These are phyloP conservation scores for Todus mexicanus DNA, from an alignment of 2,797 vertebrate species.

Conservation along the genomic window DNA sequence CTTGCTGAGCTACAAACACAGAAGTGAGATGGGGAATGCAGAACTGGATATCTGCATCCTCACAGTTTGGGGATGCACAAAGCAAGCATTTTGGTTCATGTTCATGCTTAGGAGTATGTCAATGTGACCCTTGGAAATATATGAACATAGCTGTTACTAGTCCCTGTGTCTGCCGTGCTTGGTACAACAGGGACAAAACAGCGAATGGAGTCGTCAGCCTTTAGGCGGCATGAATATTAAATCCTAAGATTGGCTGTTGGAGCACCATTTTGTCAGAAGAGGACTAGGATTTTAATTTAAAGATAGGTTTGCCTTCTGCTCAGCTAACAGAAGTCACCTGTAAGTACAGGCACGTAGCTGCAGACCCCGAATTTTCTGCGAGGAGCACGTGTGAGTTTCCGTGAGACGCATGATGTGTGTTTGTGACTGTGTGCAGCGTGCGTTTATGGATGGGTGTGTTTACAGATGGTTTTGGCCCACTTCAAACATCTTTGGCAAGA, in stretches of 20 bases:
- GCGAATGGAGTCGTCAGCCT: neutral
- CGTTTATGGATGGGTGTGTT: neutral
- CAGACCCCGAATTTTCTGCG: accelerated
- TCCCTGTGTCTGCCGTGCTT: neutral
- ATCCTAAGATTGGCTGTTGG: neutral
- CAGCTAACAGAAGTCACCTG: neutral
- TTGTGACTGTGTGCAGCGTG: neutral
- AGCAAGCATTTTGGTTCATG: neutral
- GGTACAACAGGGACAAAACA: neutral
- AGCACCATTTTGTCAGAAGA: neutral
- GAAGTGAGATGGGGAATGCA: neutral
- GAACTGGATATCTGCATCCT: neutral
- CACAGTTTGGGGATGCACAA: neutral
- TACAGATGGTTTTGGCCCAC: slow-evolving; percentile 1
- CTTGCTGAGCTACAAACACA: neutral
- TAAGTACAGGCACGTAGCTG: neutral
- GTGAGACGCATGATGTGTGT: neutral
- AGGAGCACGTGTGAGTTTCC: neutral
- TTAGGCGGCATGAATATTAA: neutral
- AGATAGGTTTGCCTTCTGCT: neutral
- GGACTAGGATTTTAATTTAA: neutral
- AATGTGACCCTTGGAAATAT: neutral
- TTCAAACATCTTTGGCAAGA: slow-evolving; percentile 10
- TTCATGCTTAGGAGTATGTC: neutral
- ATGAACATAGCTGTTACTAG: too few relatives aligned